Evolutionary conservation across 2,888 invertebrate species (phyloP).

Genomic region (Linnaemya tessellans): DNA sequence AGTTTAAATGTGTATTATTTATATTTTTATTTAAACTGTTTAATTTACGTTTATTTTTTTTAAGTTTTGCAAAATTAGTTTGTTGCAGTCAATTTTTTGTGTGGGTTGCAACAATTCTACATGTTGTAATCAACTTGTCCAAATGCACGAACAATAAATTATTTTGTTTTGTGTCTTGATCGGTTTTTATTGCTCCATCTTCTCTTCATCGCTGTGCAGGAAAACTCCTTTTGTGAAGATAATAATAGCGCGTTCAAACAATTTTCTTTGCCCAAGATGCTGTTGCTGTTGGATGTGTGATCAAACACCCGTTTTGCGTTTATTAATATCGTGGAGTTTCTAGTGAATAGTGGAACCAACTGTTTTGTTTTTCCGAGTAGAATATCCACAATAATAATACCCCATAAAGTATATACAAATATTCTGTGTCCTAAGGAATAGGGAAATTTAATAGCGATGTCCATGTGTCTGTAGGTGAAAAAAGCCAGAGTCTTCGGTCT

Average conservation of each 20-base stretch:
- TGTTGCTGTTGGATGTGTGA: constrained; percentile 36
- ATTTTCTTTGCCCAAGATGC: background rate
- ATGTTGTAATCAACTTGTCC: constrained; percentile 65
- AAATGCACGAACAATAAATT: constrained; percentile 58
- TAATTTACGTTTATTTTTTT: background rate
- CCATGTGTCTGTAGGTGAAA: no score
- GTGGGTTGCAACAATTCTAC: constrained; percentile 51
- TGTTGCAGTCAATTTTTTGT: constrained; percentile 28
- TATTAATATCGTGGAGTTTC: background rate
- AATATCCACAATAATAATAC: no score
- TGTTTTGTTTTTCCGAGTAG: no score
- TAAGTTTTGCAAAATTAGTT: background rate
- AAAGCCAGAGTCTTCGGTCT: no score
- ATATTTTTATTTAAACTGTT: constrained; percentile 15
- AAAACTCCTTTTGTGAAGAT: constrained; percentile 12
- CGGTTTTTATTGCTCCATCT: background rate
- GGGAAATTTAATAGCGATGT: no score
- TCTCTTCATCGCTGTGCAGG: background rate
- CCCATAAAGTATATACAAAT: no score
- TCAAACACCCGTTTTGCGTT: constrained; percentile 31
- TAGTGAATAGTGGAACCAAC: constrained; percentile 11
- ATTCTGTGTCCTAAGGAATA: no score
- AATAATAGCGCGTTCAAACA: constrained; percentile 14
- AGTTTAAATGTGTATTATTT: constrained; percentile 45
- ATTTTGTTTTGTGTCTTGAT: constrained; percentile 42